Evolutionary conservation across 1,140 invertebrate species (phyloP), one percentile per base, ranked within the genome.

Genomic region (Gerris buenoi): DNA sequence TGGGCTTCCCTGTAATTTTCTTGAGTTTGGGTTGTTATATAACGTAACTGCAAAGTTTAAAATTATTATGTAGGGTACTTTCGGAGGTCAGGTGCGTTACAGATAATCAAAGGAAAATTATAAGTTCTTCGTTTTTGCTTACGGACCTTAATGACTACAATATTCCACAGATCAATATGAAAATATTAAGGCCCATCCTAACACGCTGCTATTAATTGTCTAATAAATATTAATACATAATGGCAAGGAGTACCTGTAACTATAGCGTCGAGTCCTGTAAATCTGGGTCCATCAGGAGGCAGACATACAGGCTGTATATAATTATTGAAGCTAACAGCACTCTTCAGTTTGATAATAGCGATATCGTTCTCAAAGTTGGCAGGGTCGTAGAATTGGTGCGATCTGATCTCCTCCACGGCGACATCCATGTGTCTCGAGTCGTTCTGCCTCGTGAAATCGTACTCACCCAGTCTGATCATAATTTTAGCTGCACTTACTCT

Each of bases 321-420:
- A 0, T 65, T 65, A 59, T 82, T 81, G 46, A 85, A 79, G 3
- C 82, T 76, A 1, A 90, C 79, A 0, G 85, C 81, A n/a, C 80
- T 72, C 67, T 85, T 81, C 56, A 93, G 78, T 64, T 85, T 82
- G 23, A 93, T 76, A 1, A 93, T 76, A 0, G 89, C 90, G 65
- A 93, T 90, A 72, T 93, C 91, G 72, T 91, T 89, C 74, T 91
- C 85, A 70, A 85, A 88, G 1, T 82, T 88, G 23, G 80, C 79
- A 1, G 80, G 74, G 74, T 89, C 84, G 75, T 87, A 92, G 58
- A 85, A 77, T 18, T 86, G 81, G 71, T 92, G 89, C 2, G 82
- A 65, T 1, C 73, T 79, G 0, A 82, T 69, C 23, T 70, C 63
- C 18, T 28, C 65, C 0, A 73, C 70, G 57, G 68, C 66, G 63